Evolutionary conservation across 2,888 invertebrate genomes (phyloP).

Genomic region (Elysia crispata): DNA sequence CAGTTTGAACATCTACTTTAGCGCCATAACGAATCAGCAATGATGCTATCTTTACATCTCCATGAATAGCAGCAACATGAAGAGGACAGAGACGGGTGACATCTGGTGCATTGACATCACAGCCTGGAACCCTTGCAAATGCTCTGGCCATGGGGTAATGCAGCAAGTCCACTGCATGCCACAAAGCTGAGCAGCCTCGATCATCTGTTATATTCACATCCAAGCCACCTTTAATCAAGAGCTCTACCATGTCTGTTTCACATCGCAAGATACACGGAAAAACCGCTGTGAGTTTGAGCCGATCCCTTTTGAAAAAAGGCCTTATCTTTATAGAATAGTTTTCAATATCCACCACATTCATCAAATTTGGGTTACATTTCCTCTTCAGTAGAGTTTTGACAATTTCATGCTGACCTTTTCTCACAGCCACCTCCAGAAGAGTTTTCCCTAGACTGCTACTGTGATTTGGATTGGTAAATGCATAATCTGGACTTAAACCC

Average conservation of each 20-base stretch:
- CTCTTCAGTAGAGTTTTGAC: slow-evolving; percentile 56
- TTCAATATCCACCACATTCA: slow-evolving; percentile 61
- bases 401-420: slow-evolving; percentile 56
- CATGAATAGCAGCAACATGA: slow-evolving; percentile 68
- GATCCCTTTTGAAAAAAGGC: slow-evolving; percentile 54
- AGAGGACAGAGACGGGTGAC: slow-evolving; percentile 63
- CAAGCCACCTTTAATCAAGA: slow-evolving; percentile 63
- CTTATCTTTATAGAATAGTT: slow-evolving; percentile 56
- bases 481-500: slow-evolving; percentile 63
- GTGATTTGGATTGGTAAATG: slow-evolving; percentile 54
- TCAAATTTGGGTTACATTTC: slow-evolving; percentile 63
- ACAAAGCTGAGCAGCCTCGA: slow-evolving; percentile 64
- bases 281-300: slow-evolving; percentile 62
- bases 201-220: slow-evolving; percentile 68
- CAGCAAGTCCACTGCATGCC: slow-evolving; percentile 68
- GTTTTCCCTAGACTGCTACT: slow-evolving; percentile 58
- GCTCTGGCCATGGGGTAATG: slow-evolving; percentile 67
- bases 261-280: slow-evolving; percentile 64
- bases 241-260: slow-evolving; percentile 60
- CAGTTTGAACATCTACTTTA: slow-evolving; percentile 62
- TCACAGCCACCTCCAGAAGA: slow-evolving; percentile 61
- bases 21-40: slow-evolving; percentile 63
- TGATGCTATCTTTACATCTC: slow-evolving; percentile 62
- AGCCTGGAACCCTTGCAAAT: slow-evolving; percentile 52
- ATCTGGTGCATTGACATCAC: slow-evolving; percentile 66